Base-by-base conservation (phyloP, 2,113 vertebrate genomes). In the Oncorhynchus nerka region DNA sequence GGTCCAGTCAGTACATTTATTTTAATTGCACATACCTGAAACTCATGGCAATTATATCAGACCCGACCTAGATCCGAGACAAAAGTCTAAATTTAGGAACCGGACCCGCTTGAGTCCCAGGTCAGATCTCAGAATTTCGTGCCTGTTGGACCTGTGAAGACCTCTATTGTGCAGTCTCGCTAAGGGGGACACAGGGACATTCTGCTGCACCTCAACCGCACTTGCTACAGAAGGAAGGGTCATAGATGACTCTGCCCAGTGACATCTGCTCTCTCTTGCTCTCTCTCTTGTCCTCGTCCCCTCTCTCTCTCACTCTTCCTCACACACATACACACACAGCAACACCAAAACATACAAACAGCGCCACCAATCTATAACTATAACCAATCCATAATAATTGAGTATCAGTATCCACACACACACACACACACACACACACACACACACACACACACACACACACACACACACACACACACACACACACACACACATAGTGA, bases 171-270 rank as follows among this genome's bases (percentile, higher is more conserved):
- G 66, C 66, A 20, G 30, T 30, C 30, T 6, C 30, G 15, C 30
- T 3, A 12, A 39, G 30, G 30, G 30, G 26, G 45, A 62, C 16
- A 24, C n/a, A 70, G 20, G 19, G 32, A 11, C 30, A 26, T 20
- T 57, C 19, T 11, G n/a, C 19, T 62, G 7, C 19, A 22, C n/a
- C 59, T 62, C 67, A 68, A 19, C 30, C 8, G 16, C 16, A 55
- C 7, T 26, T 26, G 62, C 62, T 65, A 65, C 22, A 19, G 62
- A 12, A 67, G 26, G 26, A 5, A 32, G 19, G 19, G 48, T 57
- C 57, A 87, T 61, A 55, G 81, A 81, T 80, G 67, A 65, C 70
- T 45, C 71, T 78, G 59, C 78, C 67, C 61, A 26, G 48, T 75
- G 62, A 75, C 71, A 78, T 73, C 78, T 81, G 80, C 65, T 73